Percentiles rank a stretch among this genome's conserved stretches.
Evolutionary conservation across 2,888 invertebrate genomes (phyloP).

Genomic region (Pasiphila rectangulata): DNA sequence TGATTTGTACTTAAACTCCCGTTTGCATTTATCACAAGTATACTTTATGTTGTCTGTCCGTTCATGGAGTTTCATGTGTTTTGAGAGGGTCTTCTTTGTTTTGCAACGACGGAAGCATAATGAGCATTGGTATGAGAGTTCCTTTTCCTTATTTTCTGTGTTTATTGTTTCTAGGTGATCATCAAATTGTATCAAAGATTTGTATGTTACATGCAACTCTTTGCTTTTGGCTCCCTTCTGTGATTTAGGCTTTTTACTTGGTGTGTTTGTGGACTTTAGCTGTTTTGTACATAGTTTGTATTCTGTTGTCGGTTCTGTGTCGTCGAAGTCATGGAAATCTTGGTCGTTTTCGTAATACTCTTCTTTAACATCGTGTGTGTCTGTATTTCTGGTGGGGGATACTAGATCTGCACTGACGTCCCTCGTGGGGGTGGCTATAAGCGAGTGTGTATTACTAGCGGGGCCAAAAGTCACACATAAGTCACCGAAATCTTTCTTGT

Average conservation of each 20-base stretch:
- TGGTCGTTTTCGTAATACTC: conserved; percentile 20
- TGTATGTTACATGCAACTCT: too few relatives aligned
- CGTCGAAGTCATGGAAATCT: conserved; percentile 31
- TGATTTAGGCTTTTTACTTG: conserved; percentile 9
- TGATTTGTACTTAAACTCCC: conserved; percentile 79
- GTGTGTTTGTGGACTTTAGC: conserved; percentile 32
- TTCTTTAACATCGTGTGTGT: conserved; percentile 11
- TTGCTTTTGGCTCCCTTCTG: conserved; percentile 9
- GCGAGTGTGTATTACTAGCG: neutral
- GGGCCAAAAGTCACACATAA: conserved; percentile 1
- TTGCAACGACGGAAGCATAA: conserved; percentile 62
- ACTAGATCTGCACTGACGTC: too few relatives aligned
- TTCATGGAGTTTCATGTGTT: conserved; percentile 59
- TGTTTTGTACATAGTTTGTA: conserved; percentile 21
- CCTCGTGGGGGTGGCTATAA: too few relatives aligned
- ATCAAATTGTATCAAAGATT: neutral
- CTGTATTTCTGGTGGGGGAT: too few relatives aligned
- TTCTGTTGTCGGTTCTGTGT: conserved; percentile 26
- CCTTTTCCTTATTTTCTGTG: conserved; percentile 10
- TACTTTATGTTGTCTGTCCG: conserved; percentile 47
- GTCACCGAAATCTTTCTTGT: conserved; percentile 13
- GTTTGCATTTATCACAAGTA: conserved; percentile 59
- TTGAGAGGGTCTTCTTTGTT: conserved; percentile 50
- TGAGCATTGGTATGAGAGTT: conserved; percentile 49
- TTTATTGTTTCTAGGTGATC: conserved; percentile 3